phyloP scores from a whole-genome alignment of 2,113 vertebrate species.

The Indri indri region DNA sequence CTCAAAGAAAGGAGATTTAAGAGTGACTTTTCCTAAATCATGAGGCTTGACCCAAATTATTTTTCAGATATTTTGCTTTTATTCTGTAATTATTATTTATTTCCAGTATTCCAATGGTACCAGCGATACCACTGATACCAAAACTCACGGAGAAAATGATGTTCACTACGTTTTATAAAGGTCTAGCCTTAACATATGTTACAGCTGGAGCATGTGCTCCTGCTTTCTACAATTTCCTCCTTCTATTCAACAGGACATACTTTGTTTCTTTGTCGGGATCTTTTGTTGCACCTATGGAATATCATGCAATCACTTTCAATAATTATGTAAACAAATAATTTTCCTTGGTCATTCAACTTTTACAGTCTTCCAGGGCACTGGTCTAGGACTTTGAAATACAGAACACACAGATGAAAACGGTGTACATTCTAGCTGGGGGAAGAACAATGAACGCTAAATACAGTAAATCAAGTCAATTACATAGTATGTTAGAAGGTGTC shows the following conservation, averaged over 20 bases:
- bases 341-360: not conserved
- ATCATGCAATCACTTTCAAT: not conserved
- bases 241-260: not conserved
- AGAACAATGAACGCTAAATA: not conserved
- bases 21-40: not conserved
- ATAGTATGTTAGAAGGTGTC: not conserved
- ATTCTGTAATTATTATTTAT: not conserved
- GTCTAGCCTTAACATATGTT: not conserved
- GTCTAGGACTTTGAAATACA: not conserved
- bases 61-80: not conserved
- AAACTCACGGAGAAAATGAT: not conserved
- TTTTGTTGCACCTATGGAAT: not conserved
- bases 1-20: not conserved
- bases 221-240: not conserved
- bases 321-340: not conserved
- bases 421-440: not conserved
- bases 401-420: not conserved
- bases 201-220: no score
- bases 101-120: not conserved
- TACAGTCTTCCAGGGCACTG: not conserved
- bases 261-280: not conserved
- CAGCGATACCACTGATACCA: not conserved
- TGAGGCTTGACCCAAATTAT: not conserved
- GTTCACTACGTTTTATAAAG: not conserved
- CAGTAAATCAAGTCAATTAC: not conserved